These are phyloP conservation scores for Hylyphantes graminicola DNA, from an alignment of 1,140 invertebrate genomes.

Conservation along the genomic window DNA sequence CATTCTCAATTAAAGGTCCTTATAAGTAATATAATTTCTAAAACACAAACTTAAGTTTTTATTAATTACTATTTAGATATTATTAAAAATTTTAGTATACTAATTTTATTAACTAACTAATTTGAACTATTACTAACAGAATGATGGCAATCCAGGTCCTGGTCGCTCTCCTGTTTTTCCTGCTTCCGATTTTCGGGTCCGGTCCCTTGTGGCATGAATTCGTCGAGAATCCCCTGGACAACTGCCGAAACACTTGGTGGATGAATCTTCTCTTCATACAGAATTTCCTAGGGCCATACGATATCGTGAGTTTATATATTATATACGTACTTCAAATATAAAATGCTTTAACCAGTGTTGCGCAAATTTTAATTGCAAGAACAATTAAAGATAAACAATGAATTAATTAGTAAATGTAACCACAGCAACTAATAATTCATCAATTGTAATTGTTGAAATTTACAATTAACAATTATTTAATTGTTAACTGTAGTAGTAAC, in stretches of 20 bases:
- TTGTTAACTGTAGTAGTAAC: no score
- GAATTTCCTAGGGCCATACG: slow-evolving; percentile 58
- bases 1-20: no score
- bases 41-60: neutral
- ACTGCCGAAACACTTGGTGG: slow-evolving; percentile 61
- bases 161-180: slow-evolving; percentile 44
- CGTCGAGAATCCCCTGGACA: slow-evolving; percentile 47
- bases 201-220: slow-evolving; percentile 62
- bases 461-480: no score
- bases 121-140: slow-evolving; percentile 23
- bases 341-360: neutral
- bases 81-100: neutral
- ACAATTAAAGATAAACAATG: no score
- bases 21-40: no score
- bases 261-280: slow-evolving; percentile 61
- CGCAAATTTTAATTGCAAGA: no score
- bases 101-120: neutral
- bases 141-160: slow-evolving; percentile 44
- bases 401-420: no score
- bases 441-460: no score
- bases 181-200: slow-evolving; percentile 55
- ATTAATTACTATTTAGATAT: neutral
- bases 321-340: neutral
- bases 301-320: slow-evolving; percentile 40
- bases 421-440: no score